Evolutionary conservation across 2,888 invertebrate species (phyloP).

Genomic region (Cephonodes hylas): DNA sequence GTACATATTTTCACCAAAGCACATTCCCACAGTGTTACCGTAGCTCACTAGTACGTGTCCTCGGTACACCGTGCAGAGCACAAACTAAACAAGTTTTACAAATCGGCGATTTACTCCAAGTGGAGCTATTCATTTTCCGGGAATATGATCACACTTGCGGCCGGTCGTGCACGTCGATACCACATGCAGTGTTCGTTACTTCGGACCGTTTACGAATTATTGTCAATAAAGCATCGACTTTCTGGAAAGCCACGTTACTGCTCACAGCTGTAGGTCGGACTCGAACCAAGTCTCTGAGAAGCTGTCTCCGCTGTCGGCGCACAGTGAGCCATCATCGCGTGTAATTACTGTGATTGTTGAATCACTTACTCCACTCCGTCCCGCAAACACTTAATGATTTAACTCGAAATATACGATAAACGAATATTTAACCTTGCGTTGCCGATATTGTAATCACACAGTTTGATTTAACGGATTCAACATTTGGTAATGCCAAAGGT

Average conservation of each 20-base stretch:
- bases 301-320: constrained; percentile 11
- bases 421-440: too few relatives aligned
- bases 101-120: constrained; percentile 30
- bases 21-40: background rate
- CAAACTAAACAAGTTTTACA: constrained; percentile 36
- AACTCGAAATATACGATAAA: background rate
- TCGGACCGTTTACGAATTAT: constrained; percentile 60
- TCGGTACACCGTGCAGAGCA: constrained; percentile 17
- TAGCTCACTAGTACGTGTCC: background rate
- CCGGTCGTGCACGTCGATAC: constrained; percentile 34
- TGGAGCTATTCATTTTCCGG: constrained; percentile 24
- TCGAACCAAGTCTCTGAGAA: constrained; percentile 25
- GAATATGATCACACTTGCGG: constrained; percentile 39
- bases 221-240: constrained; percentile 65
- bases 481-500: background rate
- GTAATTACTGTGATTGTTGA: background rate
- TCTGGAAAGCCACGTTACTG: constrained; percentile 59
- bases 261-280: constrained; percentile 59
- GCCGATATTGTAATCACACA: too few relatives aligned
- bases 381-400: background rate
- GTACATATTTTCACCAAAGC: too few relatives aligned
- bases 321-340: background rate
- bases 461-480: background rate
- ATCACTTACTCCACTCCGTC: background rate
- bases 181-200: constrained; percentile 59